Percentiles rank a stretch among this genome's conserved stretches.
Conservation (phyloP, 2,888 invertebrate genomes). For the Cerastis leucographa region DNA sequence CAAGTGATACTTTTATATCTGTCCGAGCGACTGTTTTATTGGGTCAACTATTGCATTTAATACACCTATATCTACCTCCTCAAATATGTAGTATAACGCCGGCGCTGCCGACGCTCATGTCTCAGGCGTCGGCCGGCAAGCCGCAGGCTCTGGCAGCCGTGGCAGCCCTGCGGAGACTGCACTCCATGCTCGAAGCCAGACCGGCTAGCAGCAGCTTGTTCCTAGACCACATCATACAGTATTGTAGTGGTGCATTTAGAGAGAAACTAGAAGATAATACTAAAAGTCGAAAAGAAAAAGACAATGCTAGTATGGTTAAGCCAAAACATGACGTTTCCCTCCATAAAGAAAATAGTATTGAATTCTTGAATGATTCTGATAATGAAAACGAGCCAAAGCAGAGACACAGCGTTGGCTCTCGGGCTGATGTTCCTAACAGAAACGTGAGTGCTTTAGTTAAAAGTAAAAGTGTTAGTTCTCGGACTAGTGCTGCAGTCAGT, state of each 20-base stretch:
- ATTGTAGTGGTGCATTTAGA: constrained; percentile 85
- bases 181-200: constrained; percentile 94
- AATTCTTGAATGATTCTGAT: constrained; percentile 86
- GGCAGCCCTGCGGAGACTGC: constrained; percentile 94
- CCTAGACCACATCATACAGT: constrained; percentile 94
- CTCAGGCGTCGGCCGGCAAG: constrained; percentile 94
- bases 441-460: constrained; percentile 87
- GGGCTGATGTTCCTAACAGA: constrained; percentile 84
- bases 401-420: constrained; percentile 86
- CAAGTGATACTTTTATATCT: constrained; percentile 96
- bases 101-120: constrained; percentile 95
- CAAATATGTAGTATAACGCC: constrained; percentile 94
- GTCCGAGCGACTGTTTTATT: constrained; percentile 97
- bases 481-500: constrained; percentile 84
- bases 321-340: constrained; percentile 75
- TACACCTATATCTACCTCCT: constrained; percentile 96
- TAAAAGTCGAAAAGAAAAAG: constrained; percentile 84
- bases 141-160: constrained; percentile 96
- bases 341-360: constrained; percentile 82
- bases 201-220: constrained; percentile 96
- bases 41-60: constrained; percentile 96
- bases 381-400: constrained; percentile 84
- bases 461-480: constrained; percentile 88
- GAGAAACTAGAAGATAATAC: constrained; percentile 78
- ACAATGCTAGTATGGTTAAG: constrained; percentile 81